phyloP scores from a whole-genome alignment of 2,888 invertebrate genomes.

The Cryptocephalus moraei region DNA sequence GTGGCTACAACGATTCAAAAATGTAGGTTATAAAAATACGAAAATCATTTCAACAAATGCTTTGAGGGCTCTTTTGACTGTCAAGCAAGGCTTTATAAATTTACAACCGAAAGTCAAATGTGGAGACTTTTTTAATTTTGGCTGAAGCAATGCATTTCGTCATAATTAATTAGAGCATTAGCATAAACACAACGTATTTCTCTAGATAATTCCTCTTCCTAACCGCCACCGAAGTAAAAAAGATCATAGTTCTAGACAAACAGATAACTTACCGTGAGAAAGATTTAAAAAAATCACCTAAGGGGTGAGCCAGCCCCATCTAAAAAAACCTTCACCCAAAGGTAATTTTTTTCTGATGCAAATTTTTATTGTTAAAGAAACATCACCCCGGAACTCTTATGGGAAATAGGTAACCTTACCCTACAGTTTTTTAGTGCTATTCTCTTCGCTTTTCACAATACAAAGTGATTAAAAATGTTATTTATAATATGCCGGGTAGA shows the following conservation, averaged over 20 bases:
- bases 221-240: neutral
- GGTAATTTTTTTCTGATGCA: constrained; percentile 5
- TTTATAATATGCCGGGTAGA: neutral
- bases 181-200: neutral
- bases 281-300: neutral
- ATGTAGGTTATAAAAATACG: too few relatives aligned
- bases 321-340: constrained; percentile 4
- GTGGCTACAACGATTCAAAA: too few relatives aligned
- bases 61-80: too few relatives aligned
- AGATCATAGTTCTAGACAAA: neutral
- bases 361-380: constrained; percentile 1
- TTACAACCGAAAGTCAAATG: too few relatives aligned
- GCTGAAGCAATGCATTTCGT: too few relatives aligned
- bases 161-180: too few relatives aligned
- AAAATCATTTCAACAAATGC: too few relatives aligned
- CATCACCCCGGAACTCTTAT: constrained; percentile 1
- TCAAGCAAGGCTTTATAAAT: too few relatives aligned
- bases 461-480: constrained; percentile 1
- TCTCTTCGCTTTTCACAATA: constrained; percentile 8
- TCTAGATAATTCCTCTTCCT: neutral
- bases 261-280: constrained; percentile 5
- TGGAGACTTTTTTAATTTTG: too few relatives aligned
- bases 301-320: neutral
- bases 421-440: constrained; percentile 13
- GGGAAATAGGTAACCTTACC: constrained; percentile 9